Conservation (phyloP, 2,888 invertebrate genomes). For the Patella depressa region DNA sequence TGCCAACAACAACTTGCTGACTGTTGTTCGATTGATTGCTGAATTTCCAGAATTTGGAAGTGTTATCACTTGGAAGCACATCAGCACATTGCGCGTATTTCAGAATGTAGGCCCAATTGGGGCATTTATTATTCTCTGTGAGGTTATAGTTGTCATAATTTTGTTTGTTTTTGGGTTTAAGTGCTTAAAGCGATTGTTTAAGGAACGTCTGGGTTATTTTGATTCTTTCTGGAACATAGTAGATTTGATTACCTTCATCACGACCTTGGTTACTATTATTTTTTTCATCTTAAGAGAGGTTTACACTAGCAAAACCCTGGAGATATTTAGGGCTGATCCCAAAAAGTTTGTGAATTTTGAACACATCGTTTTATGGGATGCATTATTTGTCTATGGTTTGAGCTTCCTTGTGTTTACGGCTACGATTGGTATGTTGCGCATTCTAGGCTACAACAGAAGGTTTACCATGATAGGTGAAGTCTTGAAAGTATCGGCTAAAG, state of each 20-base stretch:
- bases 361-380: constrained; percentile 70
- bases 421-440: constrained; percentile 51
- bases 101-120: constrained; percentile 39
- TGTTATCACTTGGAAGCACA: constrained; percentile 32
- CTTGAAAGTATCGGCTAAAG: constrained; percentile 65
- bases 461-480: constrained; percentile 72
- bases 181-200: constrained; percentile 36
- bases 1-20: constrained; percentile 57
- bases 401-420: constrained; percentile 48
- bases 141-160: constrained; percentile 41
- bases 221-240: constrained; percentile 69
- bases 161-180: constrained; percentile 38
- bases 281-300: constrained; percentile 63
- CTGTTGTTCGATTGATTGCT: constrained; percentile 48
- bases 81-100: constrained; percentile 17
- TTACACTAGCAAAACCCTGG: constrained; percentile 35
- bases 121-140: constrained; percentile 41
- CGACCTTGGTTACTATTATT: constrained; percentile 57
- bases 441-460: constrained; percentile 73
- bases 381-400: constrained; percentile 52
- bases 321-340: constrained; percentile 41
- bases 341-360: constrained; percentile 66
- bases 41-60: constrained; percentile 59
- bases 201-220: constrained; percentile 58
- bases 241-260: constrained; percentile 65